Base-by-base conservation (phyloP, 2,113 vertebrate genomes). In the Rattus rattus region DNA sequence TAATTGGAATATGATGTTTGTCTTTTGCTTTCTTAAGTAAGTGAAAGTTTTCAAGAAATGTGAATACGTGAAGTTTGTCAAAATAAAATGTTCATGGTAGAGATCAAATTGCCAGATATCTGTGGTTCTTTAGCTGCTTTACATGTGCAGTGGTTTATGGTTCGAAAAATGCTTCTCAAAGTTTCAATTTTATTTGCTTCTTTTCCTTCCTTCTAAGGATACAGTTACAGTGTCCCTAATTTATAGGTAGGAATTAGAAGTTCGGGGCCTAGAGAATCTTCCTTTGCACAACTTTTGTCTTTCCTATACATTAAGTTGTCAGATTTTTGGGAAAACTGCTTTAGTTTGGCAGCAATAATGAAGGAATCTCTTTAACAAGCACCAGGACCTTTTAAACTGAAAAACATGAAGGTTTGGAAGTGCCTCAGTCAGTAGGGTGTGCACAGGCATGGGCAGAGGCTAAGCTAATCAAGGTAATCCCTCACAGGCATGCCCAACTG, bases 51-150 rank as follows among this genome's bases (percentile, higher is more conserved):
- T 91, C 96, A 54, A 97, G 73, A 98, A 43, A 43, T 43, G 43
- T 43, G 43, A 43, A 79, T 96, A 76, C 98, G 94, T 98, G 36
- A 95, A 90, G 30, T 94, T 98, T 98, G 94, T 43, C 94, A 63
- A 97, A 99, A 98, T 98, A 98, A 98, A 99, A 96, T 28, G 93
- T 92, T 90, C 70, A 76, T 65, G 6, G 75, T 79, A 95, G 22
- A 96, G 22, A 92, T 90, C 61, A 49, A 94, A 75, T 89, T 92
- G 79, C 69, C 95, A 36, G 94, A 69, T 96, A 10, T 10, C 90
- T 95, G 7, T 88, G 56, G 39, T 80, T 26, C 30, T 83, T 94
- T 73, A 81, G n/a, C 59, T n/a, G 67, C 86, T 79, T 83, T 36
- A 70, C 4, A 2, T 90, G 36, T 39, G 36, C 59, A 11, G 43